Evolutionary conservation across 2,113 vertebrate genomes (phyloP), one percentile per base, ranked within the genome.

Genomic region (Rhinopomastus cyanomelas): DNA sequence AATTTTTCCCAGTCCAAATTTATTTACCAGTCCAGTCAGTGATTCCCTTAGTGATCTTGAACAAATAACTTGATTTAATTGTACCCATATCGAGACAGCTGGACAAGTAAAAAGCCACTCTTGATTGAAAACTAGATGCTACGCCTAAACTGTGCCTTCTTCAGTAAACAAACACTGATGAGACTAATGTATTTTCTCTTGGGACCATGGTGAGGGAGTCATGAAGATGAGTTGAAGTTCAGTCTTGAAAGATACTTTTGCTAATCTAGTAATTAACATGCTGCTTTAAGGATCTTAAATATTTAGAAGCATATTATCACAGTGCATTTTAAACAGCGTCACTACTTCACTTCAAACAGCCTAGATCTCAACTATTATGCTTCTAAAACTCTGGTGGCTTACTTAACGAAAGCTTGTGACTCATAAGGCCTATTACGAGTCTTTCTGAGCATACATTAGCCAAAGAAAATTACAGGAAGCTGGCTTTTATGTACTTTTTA

Each of bases 391-490:
- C 75, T 61, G 49, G 59, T 87, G 86, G 88, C 86, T 93, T 67
- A 30, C 53, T 93, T 94, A 88, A 92, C 87, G 89, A 96, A 85
- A 90, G 84, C 89, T 89, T 92, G 73, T 94, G 92, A 97, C 69
- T 96, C 91, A 85, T 69, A 88, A 90, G n/a, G 62, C 60, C 85
- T 95, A 94, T 96, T 96, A 94, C 94, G 96, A 95, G 85, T 64
- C 57, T 61, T 68, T 92, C 77, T 72, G 53, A 87, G 72, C 68
- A 86, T 87, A 85, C 71, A 95, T 84, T 87, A 81, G 67, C 10
- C 29, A 39, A 84, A 75, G 89, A 65, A 91, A 65, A 75, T 44
- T 66, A 88, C 22, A 91, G 71, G n/a, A 88, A 90, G 37, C 75
- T 48, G 85, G 75, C 27, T 95, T 95, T 93, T 91, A 75, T 78